These are phyloP conservation scores for Dicycla oo DNA, from an alignment of 2,888 invertebrate genomes.

Conservation along the genomic window DNA sequence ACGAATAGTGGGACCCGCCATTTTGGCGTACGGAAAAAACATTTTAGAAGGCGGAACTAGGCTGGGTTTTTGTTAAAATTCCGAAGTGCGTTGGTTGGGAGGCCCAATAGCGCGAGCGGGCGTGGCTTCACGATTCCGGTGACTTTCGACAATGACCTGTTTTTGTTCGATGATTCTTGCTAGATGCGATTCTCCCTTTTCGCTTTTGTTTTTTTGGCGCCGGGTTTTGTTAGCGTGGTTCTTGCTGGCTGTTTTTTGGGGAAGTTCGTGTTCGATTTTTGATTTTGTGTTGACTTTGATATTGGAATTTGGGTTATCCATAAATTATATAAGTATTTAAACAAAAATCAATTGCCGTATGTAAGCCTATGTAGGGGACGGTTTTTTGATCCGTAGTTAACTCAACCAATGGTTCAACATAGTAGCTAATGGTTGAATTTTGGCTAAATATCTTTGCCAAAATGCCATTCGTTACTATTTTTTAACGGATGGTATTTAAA, in stretches of 20 bases:
- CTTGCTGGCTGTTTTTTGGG: conserved; percentile 27
- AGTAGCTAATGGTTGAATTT: too few species aligned
- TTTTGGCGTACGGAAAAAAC: conserved; percentile 88
- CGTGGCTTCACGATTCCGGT: conserved; percentile 87
- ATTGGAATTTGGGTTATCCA: conserved; percentile 3
- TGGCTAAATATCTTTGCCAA: too few species aligned
- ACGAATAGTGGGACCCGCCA: conserved; percentile 87
- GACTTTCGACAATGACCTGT: conserved; percentile 88
- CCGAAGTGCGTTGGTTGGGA: conserved; percentile 79
- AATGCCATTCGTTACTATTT: too few species aligned
- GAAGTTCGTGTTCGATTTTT: conserved; percentile 30
- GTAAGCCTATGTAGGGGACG: too few species aligned
- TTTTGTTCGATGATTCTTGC: conserved; percentile 70
- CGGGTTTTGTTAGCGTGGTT: conserved; percentile 23
- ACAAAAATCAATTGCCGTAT: too few species aligned
- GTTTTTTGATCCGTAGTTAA: too few species aligned
- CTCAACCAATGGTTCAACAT: too few species aligned
- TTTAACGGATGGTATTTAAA: too few species aligned
- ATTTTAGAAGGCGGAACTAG: conserved; percentile 90
- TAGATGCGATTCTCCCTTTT: conserved; percentile 67
- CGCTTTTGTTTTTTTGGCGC: conserved; percentile 44
- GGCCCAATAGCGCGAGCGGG: conserved; percentile 89
- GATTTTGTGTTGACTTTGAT: conserved; percentile 4
- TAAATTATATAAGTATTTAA: too few species aligned
- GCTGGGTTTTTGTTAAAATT: conserved; percentile 89